Conservation (phyloP, 2,113 vertebrate genomes). For the Chaetodon auriga region DNA sequence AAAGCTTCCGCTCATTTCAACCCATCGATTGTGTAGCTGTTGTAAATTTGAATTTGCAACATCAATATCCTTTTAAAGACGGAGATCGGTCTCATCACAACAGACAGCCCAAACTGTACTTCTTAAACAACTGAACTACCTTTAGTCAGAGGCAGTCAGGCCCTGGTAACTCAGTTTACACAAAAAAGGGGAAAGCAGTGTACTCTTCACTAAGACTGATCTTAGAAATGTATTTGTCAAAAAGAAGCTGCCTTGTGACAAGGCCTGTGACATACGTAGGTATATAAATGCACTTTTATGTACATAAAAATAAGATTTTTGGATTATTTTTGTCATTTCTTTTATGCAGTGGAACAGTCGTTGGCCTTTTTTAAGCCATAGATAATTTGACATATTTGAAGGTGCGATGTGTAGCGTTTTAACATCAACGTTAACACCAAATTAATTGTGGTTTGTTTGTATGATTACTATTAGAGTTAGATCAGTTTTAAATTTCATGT, state of each 20-base stretch:
- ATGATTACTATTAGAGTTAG: not conserved
- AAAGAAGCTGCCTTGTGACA: constrained; percentile 68
- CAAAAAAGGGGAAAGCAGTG: constrained; percentile 39
- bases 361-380: constrained; percentile 51
- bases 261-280: constrained; percentile 62
- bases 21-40: constrained; percentile 45
- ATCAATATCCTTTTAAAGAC: constrained; percentile 69
- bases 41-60: constrained; percentile 70
- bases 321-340: constrained; percentile 69
- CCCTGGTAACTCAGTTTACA: constrained; percentile 56
- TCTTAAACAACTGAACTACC: constrained; percentile 68
- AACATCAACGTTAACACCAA: constrained; percentile 25
- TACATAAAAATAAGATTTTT: constrained; percentile 68
- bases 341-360: constrained; percentile 62
- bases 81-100: constrained; percentile 57
- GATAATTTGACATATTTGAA: constrained; percentile 40
- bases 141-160: constrained; percentile 61
- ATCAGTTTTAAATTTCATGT: not conserved
- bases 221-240: constrained; percentile 55
- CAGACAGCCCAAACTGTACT: constrained; percentile 44
- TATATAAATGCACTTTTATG: constrained; percentile 81
- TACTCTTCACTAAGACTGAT: constrained; percentile 51
- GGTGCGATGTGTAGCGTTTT: constrained; percentile 45
- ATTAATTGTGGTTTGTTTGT: not conserved
- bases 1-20: constrained; percentile 39